Percentiles rank a stretch among this genome's conserved stretches.
Conservation (phyloP, 1,140 invertebrate genomes). For the Drosophila ficusphila region DNA sequence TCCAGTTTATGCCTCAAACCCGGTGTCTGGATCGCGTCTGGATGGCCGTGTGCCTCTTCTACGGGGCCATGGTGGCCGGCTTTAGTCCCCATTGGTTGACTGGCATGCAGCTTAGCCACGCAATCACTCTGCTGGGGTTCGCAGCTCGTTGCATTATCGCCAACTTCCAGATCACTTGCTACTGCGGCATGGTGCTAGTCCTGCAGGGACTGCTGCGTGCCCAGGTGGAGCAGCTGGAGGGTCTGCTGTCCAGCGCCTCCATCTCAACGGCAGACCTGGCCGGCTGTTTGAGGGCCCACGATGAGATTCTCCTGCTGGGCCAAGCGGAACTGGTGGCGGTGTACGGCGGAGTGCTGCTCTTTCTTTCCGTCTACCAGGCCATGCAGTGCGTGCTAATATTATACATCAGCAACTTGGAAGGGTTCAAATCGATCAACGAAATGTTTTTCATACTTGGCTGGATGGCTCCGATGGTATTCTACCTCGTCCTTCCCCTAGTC, state of each 20-base stretch:
- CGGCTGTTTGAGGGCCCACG: slow-evolving; percentile 6
- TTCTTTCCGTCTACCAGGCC: slow-evolving; percentile 31
- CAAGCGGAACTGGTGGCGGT: slow-evolving; percentile 38
- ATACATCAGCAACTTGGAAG: slow-evolving; percentile 21
- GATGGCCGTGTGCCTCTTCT: not conserved
- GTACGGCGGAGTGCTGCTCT: slow-evolving; percentile 44
- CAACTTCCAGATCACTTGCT: slow-evolving; percentile 44
- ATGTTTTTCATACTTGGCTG: not conserved
- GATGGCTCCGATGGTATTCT: slow-evolving; percentile 44
- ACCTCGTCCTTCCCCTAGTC: slow-evolving; percentile 36
- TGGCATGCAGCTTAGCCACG: not conserved
- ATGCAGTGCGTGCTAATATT: slow-evolving; percentile 37
- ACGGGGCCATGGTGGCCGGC: not conserved
- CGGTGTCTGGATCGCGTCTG: slow-evolving; percentile 26
- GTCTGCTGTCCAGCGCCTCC: not conserved
- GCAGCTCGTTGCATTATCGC: slow-evolving; percentile 16
- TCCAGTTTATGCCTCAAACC: not conserved
- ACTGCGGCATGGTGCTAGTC: slow-evolving; percentile 28
- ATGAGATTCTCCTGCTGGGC: slow-evolving; percentile 39
- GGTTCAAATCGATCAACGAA: slow-evolving; percentile 3
- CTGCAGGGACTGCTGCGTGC: slow-evolving; percentile 7
- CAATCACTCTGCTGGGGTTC: slow-evolving; percentile 25
- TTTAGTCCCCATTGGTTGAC: slow-evolving; percentile 13
- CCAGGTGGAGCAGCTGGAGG: slow-evolving; percentile 16
- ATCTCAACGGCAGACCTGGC: slow-evolving; percentile 8